A percentile compares a stretch with the other conserved stretches of the same genome.
Evolutionary conservation across 92 coral and sea anemone genomes (phyloP).

Genomic region (Palythoa heliodiscus): DNA sequence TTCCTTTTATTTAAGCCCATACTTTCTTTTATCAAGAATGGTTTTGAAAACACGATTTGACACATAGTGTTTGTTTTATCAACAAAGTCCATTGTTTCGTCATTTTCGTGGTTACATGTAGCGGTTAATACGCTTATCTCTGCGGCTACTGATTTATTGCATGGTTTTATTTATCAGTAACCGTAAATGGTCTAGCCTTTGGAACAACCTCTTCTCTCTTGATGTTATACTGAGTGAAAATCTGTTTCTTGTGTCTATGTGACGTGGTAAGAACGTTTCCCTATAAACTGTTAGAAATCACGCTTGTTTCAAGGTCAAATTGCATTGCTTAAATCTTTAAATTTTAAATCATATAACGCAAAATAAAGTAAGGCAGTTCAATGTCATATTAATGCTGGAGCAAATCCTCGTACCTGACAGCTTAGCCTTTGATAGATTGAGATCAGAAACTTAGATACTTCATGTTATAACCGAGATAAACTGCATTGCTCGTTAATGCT

Average conservation of each 20-base stretch:
- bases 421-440: conserved; percentile 23
- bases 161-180: neutral
- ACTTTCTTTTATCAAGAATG: neutral
- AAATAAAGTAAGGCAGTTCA: neutral
- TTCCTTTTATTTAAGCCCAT: neutral
- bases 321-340: neutral
- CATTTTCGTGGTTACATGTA: neutral
- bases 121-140: neutral
- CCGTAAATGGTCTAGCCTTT: too few relatives aligned
- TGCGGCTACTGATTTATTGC: neutral
- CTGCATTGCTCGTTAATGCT: neutral
- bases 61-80: neutral
- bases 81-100: neutral
- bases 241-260: too few relatives aligned
- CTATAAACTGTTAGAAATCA: too few relatives aligned
- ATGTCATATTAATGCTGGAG: neutral
- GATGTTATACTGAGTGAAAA: too few relatives aligned
- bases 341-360: neutral
- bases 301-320: neutral
- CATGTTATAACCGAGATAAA: neutral
- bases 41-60: neutral
- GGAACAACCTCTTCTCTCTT: too few relatives aligned
- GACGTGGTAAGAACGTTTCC: too few relatives aligned
- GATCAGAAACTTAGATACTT: neutral
- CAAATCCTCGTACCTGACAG: neutral